Base-by-base conservation (phyloP, 2,797 vertebrate species). In the Spinibarbus caldwelli region DNA sequence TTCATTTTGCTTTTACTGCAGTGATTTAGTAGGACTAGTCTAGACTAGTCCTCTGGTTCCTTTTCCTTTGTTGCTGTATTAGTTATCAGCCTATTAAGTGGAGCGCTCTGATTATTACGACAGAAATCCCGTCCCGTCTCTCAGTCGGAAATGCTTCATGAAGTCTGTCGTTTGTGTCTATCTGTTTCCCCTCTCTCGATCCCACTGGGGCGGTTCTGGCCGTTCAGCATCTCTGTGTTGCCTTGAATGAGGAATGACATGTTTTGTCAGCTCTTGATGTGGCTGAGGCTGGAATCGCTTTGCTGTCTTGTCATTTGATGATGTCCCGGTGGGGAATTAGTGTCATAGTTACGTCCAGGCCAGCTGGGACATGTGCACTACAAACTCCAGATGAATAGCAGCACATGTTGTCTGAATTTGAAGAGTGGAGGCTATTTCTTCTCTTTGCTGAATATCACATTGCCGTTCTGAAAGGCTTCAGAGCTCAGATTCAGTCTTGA, bases 121-220 rank as follows among this genome's bases (percentile, higher is more conserved):
- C 71, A 73, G 71, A 49, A 45, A 21, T 26, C 15, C 26, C 7
- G 77, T 19, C 62, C 67, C 71, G 10, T 90, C 86, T 88, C 87
- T 89, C 93, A 92, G 91, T 93, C 92, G 91, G 91, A 90, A 67
- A 85, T 87, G 86, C 92, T 94, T 92, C 88, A 91, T 94, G 91
- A 94, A 89, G 86, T 88, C 49, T 80, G 47, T 17, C 4, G 41
- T 72, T 78, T 31, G 59, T 78, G 36, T 57, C 41, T 29, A 21
- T 34, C 67, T 0, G 15, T 66, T 57, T 36, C 43, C 64, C 84
- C 87, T 87, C 91, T 89, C 87, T 83, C 66, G 23, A 21, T 90
- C 29, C 36, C 90, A 91, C 88, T 83, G 88, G 88, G 87, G 92
- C 90, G 92, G 92, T 93, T 90, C 90, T 89, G 88, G n/a, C 54